Conservation (phyloP, 2,888 invertebrate species). For the Standfussiana lucernea region DNA sequence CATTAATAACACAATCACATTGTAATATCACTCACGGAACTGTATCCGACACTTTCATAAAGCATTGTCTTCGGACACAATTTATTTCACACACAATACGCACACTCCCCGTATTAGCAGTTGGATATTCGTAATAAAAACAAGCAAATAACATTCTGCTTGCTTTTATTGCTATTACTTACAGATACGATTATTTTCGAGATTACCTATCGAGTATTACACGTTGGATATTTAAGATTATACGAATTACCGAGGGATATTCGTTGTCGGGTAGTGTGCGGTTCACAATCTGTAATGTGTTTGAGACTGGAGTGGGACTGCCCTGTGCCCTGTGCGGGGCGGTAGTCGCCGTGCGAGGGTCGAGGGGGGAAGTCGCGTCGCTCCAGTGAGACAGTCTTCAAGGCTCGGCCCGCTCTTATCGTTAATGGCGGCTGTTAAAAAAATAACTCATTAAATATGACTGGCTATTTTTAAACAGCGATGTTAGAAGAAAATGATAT, state of each 20-base stretch:
- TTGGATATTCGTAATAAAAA: conserved; percentile 80
- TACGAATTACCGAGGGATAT: conserved; percentile 54
- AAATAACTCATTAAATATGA: conserved; percentile 30
- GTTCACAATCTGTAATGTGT: conserved; percentile 74
- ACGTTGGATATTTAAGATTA: conserved; percentile 54
- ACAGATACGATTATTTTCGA: conserved; percentile 48
- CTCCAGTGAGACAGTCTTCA: conserved; percentile 80
- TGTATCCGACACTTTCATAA: conserved; percentile 81
- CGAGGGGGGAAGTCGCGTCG: conserved; percentile 61
- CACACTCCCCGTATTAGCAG: conserved; percentile 81
- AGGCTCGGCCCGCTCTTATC: conserved; percentile 80
- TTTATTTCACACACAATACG: conserved; percentile 79
- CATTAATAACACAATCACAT: conserved; percentile 89
- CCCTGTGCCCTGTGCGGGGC: conserved; percentile 48
- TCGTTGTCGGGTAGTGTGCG: conserved; percentile 70
- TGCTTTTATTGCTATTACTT: conserved; percentile 75
- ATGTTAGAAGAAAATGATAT: conserved; percentile 50
- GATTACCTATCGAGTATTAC: conserved; percentile 67
- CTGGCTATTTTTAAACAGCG: background rate
- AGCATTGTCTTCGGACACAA: conserved; percentile 85
- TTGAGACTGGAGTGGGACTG: conserved; percentile 67
- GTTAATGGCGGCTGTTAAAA: conserved; percentile 88
- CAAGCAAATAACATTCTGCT: conserved; percentile 81
- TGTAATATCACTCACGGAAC: conserved; percentile 88
- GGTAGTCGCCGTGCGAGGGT: conserved; percentile 45